phyloP scores from a whole-genome alignment of 2,113 vertebrate species.

The Cnemophilus loriae region DNA sequence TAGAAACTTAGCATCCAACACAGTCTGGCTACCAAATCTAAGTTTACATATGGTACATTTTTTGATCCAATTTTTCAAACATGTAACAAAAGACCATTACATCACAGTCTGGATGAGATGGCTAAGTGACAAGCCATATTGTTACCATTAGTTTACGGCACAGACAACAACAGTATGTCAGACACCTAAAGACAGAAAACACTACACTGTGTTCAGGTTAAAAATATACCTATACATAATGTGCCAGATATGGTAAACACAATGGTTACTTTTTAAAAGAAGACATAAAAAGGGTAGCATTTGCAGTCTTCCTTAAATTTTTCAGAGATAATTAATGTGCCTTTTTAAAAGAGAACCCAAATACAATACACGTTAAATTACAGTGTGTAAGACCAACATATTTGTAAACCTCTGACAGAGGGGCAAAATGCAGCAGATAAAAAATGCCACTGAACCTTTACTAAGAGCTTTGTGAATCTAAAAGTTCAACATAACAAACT shows the following conservation, averaged over 20 bases:
- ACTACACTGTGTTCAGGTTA: neutral
- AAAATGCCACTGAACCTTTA: neutral
- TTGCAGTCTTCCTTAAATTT: neutral
- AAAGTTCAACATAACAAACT: neutral
- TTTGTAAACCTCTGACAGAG: neutral
- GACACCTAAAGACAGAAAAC: neutral
- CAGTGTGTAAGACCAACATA: neutral
- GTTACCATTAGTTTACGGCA: neutral
- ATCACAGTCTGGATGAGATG: neutral
- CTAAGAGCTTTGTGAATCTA: neutral
- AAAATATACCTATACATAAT: neutral
- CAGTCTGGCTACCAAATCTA: neutral
- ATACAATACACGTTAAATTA: neutral
- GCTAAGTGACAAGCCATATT: neutral
- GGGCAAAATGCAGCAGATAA: neutral
- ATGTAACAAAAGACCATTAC: neutral
- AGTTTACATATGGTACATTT: fast-evolving
- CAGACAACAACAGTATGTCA: neutral
- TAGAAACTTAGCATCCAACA: neutral
- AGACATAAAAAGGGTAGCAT: neutral
- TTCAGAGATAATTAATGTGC: neutral
- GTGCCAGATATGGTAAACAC: neutral
- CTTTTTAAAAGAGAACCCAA: neutral
- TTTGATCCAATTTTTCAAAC: neutral
- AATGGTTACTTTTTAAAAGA: neutral